phyloP scores from a whole-genome alignment of 2,888 invertebrate genomes.

The Lymantria monacha region DNA sequence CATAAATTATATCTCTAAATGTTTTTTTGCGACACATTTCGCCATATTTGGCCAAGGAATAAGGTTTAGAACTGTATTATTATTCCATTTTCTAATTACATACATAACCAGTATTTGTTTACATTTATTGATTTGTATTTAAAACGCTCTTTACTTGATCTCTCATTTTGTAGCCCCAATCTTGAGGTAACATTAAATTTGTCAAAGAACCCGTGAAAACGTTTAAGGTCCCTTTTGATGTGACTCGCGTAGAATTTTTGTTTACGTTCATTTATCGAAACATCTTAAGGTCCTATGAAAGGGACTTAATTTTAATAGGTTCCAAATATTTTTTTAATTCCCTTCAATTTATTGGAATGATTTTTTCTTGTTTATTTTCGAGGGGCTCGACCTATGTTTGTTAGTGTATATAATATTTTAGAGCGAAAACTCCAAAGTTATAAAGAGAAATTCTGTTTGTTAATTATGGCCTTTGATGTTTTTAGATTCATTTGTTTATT shows the following conservation, averaged over 20 bases:
- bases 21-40: too few species aligned
- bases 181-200: slow-evolving; percentile 46
- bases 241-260: slow-evolving; percentile 27
- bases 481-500: slow-evolving; percentile 12
- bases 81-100: too few species aligned
- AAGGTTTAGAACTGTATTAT: too few species aligned
- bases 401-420: slow-evolving; percentile 7
- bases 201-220: slow-evolving; percentile 47
- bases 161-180: slow-evolving; percentile 12
- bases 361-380: slow-evolving; percentile 20
- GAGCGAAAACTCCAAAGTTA: slow-evolving; percentile 4
- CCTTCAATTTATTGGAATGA: slow-evolving; percentile 15
- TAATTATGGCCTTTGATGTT: slow-evolving; percentile 23
- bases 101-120: neutral
- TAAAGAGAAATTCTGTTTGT: slow-evolving; percentile 2
- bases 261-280: slow-evolving; percentile 29
- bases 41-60: too few species aligned
- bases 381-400: slow-evolving; percentile 6
- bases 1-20: too few species aligned
- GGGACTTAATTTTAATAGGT: slow-evolving; percentile 34
- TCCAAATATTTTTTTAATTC: slow-evolving; percentile 30
- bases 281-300: slow-evolving; percentile 19
- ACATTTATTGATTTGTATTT: too few species aligned
- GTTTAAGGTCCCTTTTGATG: slow-evolving; percentile 42
- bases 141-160: too few species aligned